Evolutionary conservation across 2,888 invertebrate species (phyloP).

Genomic region (Cosmopolites sordidus): DNA sequence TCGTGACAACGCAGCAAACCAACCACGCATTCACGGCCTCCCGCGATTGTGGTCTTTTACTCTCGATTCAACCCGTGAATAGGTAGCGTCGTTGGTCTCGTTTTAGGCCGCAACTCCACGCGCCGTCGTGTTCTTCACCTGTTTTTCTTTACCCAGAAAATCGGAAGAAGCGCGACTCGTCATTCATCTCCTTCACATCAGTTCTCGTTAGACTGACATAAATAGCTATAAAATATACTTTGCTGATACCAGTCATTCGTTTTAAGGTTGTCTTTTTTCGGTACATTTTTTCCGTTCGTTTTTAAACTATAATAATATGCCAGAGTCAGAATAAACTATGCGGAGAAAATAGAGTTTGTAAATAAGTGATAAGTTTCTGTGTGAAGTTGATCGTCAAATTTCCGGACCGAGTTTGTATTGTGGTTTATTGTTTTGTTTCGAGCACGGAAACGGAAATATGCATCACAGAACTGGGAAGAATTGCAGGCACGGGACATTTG

Average conservation of each 20-base stretch:
- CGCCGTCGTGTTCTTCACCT: constrained; percentile 22
- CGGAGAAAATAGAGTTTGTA: too few relatives aligned
- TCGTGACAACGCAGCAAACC: constrained; percentile 19
- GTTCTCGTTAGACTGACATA: not conserved
- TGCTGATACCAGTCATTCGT: not conserved
- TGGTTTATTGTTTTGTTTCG: constrained; percentile 11
- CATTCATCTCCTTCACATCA: constrained; percentile 1
- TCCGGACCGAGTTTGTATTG: not conserved
- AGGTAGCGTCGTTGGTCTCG: constrained; percentile 12
- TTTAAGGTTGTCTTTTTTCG: not conserved
- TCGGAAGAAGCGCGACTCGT: constrained; percentile 20
- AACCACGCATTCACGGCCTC: constrained; percentile 20
- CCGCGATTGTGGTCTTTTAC: constrained; percentile 18
- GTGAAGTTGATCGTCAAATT: too few relatives aligned
- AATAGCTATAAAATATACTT: not conserved
- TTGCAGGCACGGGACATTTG: constrained; percentile 25
- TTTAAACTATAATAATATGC: too few relatives aligned
- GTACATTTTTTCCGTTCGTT: not conserved
- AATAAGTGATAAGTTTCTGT: too few relatives aligned
- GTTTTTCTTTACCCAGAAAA: constrained; percentile 22
- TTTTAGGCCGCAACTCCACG: constrained; percentile 11
- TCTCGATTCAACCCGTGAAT: constrained; percentile 8
- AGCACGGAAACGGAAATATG: constrained; percentile 30
- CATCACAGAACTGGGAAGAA: constrained; percentile 25
- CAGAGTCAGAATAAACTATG: too few relatives aligned